phyloP scores from a whole-genome alignment of 2,113 vertebrate genomes.

The Stercorarius parasiticus region DNA sequence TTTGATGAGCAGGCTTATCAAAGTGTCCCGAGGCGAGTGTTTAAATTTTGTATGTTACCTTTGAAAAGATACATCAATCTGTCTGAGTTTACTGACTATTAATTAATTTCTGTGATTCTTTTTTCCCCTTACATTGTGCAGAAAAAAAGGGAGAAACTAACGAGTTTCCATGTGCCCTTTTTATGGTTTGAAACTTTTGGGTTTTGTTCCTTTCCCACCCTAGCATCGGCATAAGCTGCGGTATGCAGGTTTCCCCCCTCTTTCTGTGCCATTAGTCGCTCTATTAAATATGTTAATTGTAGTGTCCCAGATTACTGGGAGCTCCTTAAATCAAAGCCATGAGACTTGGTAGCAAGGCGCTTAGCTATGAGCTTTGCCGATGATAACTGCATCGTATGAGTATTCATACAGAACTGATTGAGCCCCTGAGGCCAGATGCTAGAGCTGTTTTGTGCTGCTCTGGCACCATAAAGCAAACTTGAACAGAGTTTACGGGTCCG shows the following conservation, averaged over 20 bases:
- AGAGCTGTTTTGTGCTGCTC: conserved; percentile 48
- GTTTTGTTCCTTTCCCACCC: background rate
- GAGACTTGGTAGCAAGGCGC: conserved; percentile 49
- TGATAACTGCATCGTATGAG: conserved; percentile 59
- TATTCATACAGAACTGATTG: conserved; percentile 66
- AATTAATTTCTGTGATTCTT: background rate
- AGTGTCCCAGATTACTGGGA: conserved; percentile 60
- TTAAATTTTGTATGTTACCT: background rate
- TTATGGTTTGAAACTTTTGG: background rate
- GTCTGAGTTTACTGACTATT: background rate
- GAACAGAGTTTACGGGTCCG: background rate
- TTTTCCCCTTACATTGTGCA: background rate
- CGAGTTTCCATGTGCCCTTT: background rate
- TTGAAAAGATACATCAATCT: background rate
- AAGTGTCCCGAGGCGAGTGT: background rate
- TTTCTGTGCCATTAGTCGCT: conserved; percentile 61
- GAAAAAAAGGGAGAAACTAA: background rate
- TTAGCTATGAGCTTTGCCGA: conserved; percentile 48
- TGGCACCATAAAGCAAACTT: conserved; percentile 24
- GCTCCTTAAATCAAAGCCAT: conserved; percentile 61
- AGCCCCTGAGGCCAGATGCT: conserved; percentile 53
- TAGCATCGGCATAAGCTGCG: background rate
- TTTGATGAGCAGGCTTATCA: background rate
- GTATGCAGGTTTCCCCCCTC: background rate
- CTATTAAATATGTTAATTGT: conserved; percentile 71